A percentile compares a stretch with the other conserved stretches of the same genome.
Evolutionary conservation across 1,140 invertebrate species (phyloP).

Genomic region (Drosophila fuyamai): DNA sequence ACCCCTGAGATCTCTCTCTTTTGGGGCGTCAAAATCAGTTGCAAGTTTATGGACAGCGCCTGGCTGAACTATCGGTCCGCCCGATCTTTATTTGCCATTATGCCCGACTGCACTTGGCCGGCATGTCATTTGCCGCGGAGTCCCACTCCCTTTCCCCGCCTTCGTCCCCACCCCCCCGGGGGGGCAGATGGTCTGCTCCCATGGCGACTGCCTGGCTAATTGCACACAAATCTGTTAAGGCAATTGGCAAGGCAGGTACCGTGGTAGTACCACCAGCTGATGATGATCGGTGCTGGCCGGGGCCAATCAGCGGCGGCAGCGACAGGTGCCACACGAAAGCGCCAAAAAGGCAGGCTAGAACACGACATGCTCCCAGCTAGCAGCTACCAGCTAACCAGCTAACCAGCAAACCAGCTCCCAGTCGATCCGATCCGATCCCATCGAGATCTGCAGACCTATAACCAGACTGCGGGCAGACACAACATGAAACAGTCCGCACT

Average conservation of each 20-base stretch:
- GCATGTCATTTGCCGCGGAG: slow-evolving; percentile 36
- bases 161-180: slow-evolving; percentile 8
- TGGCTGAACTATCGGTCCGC: slow-evolving; percentile 55
- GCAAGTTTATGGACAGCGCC: slow-evolving; percentile 56
- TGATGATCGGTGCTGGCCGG: slow-evolving; percentile 55
- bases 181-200: slow-evolving; percentile 40
- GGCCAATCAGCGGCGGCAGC: slow-evolving; percentile 65
- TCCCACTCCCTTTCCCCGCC: neutral
- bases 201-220: slow-evolving; percentile 65
- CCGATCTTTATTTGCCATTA: slow-evolving; percentile 74
- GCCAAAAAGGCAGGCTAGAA: slow-evolving; percentile 75
- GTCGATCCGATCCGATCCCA: slow-evolving; percentile 10
- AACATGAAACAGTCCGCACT: slow-evolving; percentile 20
- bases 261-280: slow-evolving; percentile 24
- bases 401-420: neutral
- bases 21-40: slow-evolving; percentile 77
- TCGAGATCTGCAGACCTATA: slow-evolving; percentile 26
- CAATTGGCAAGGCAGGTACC: slow-evolving; percentile 50
- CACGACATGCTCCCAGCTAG: slow-evolving; percentile 37
- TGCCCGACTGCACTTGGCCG: slow-evolving; percentile 58
- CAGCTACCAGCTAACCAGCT: slow-evolving; percentile 7
- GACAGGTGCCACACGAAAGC: slow-evolving; percentile 77
- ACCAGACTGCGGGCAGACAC: slow-evolving; percentile 26
- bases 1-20: slow-evolving; percentile 38
- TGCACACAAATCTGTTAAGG: slow-evolving; percentile 82